Evolutionary conservation across 2,888 invertebrate genomes (phyloP), one percentile per base, ranked within the genome.

Genomic region (Troides helena): DNA sequence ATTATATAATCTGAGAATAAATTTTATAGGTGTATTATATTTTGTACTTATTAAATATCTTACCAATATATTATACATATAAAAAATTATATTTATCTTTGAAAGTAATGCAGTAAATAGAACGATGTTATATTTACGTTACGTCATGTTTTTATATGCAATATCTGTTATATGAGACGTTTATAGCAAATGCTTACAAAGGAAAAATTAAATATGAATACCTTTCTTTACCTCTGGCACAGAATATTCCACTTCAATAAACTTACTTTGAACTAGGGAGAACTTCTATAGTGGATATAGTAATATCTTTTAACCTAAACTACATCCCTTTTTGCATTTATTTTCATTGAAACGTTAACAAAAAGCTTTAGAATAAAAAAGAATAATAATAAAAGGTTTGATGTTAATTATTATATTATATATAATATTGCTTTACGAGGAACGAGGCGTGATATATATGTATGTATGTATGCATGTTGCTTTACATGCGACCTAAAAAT

Each of bases 121-220:
- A 46, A 4, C 14, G 12, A 46, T 46, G 12, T 46, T 12, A 14
- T 46, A 46, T 46, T 46, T 46, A 14, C 46, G 12, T 46, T 46
- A 0, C 12, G 12, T 46, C 14, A 46, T 46, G 14, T 7, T 56
- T 63, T 81, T 84, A 77, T 83, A 82, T 79, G 87, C 88, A 90
- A 89, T 85, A 72, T 82, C 85, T 86, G 85, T 81, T 84, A 85
- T 85, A 85, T 82, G 85, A 88, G 87, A 88, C 83, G 84, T 78
- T 89, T 89, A 87, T 88, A 85, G 81, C 80, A 81, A 81, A 80
- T 82, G 81, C 84, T 85, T 77, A 82, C 85, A 82, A 78, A 81
- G 80, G 85, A 83, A 83, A 87, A 90, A 91, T 92, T 90, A 89
- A 89, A 90, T 89, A 90, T 90, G 89, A 90, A 90, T 91, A 89